phyloP scores from a whole-genome alignment of 2,888 invertebrate genomes.

The Tanaodytes sp. region DNA sequence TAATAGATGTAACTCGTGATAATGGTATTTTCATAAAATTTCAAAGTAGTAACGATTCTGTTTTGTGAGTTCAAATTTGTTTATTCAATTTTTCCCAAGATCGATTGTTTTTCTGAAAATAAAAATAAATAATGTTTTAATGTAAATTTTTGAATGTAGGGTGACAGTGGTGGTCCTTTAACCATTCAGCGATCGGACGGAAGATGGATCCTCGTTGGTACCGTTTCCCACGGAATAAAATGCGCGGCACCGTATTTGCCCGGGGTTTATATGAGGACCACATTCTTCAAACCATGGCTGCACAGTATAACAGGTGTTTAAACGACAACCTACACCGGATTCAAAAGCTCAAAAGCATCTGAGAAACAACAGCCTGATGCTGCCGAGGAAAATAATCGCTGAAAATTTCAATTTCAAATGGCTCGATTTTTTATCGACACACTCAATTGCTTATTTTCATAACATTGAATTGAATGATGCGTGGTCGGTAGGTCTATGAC shows the following conservation, averaged over 20 bases:
- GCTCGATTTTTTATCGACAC: too few relatives aligned
- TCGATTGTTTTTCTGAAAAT: too few relatives aligned
- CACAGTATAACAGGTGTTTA: slow-evolving; percentile 86
- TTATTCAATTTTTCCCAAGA: background rate
- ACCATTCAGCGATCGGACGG: slow-evolving; percentile 88
- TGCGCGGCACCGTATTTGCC: slow-evolving; percentile 93
- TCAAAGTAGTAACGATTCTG: background rate
- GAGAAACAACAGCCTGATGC: too few relatives aligned
- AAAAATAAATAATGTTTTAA: too few relatives aligned
- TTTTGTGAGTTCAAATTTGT: background rate
- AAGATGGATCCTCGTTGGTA: slow-evolving; percentile 89
- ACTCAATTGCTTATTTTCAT: too few relatives aligned
- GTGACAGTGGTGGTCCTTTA: slow-evolving; percentile 93
- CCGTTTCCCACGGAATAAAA: slow-evolving; percentile 95
- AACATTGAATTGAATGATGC: too few relatives aligned
- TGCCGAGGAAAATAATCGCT: too few relatives aligned
- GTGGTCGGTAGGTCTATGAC: too few relatives aligned
- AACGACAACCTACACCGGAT: too few relatives aligned
- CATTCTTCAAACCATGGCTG: slow-evolving; percentile 93
- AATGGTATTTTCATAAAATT: slow-evolving; percentile 4
- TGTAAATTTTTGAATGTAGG: slow-evolving; percentile 76
- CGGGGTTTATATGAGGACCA: slow-evolving; percentile 94
- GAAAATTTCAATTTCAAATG: too few relatives aligned
- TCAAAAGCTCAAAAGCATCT: too few relatives aligned
- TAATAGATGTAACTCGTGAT: background rate